Evolutionary conservation across 2,797 vertebrate genomes (phyloP), one percentile per base, ranked within the genome.

Genomic region (Macroramphosus scolopax): DNA sequence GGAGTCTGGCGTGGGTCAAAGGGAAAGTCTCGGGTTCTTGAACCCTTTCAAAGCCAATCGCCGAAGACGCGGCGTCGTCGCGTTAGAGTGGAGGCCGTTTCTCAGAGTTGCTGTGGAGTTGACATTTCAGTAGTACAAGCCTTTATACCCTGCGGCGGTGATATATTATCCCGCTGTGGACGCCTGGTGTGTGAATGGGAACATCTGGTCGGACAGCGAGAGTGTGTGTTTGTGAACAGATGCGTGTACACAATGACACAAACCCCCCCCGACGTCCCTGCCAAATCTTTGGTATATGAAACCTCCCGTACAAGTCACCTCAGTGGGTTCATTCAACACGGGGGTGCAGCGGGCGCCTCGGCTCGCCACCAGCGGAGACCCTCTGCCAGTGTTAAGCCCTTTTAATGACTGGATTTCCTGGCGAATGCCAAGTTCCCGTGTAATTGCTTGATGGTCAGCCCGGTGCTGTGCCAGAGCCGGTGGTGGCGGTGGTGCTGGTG

Each of bases 391-490:
- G 75, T 81, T 79, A 84, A 82, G 75, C 74, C 77, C 78, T 75
- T 86, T 85, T 83, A 82, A 83, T 82, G 77, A 68, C 74, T 81
- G 81, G 77, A 79, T 82, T 77, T 81, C 60, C 69, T 71, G 41
- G 72, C 42, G 45, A 67, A 71, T 87, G 87, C 80, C 85, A 88
- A 87, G 84, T 83, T 85, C 70, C 63, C 58, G 61, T 87, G 87
- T 88, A 86, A 88, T 88, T 81, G 51, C 80, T 85, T 81, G 83
- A 86, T 81, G 86, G 82, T 81, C 83, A 81, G 73, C 68, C 75
- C 56, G 17, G 41, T 49, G 43, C 75, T n/a, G 54, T 79, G 81
- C 83, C 86, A 88, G 76, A 68, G 53, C 47, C 3, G n/a, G 48
- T 37, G 52, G 53, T 32, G 44, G 15, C 29, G 50, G 39, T 22